Percentiles rank a stretch among this genome's conserved stretches.
phyloP scores from a whole-genome alignment of 2,797 vertebrate species.

The Galaxias olidus region DNA sequence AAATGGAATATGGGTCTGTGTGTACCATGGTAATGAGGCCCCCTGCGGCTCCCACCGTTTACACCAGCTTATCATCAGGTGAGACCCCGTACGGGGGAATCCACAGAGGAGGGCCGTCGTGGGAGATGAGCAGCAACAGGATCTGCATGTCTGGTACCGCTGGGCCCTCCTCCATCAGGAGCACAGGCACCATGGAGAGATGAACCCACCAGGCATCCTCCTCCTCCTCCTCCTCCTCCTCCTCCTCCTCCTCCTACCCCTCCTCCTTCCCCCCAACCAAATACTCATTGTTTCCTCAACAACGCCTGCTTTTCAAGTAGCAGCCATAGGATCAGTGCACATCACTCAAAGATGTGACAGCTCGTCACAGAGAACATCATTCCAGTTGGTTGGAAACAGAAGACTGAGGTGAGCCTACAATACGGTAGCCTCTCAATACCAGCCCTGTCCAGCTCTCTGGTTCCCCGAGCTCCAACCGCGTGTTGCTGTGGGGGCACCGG shows the following conservation, averaged over 20 bases:
- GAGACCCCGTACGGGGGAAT: constrained; percentile 56
- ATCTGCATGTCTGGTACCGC: constrained; percentile 42
- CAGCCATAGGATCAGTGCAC: not conserved
- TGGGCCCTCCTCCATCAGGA: not conserved
- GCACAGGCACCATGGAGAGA: not conserved
- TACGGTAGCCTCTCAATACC: too few species aligned
- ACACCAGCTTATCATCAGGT: constrained; percentile 72
- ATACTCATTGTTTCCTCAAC: constrained; percentile 13
- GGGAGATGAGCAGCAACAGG: constrained; percentile 41
- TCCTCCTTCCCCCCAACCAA: too few species aligned
- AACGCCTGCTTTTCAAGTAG: constrained; percentile 17
- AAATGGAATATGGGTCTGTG: constrained; percentile 57
- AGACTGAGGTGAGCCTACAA: too few species aligned
- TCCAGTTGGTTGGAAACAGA: too few species aligned
- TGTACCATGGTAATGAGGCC: constrained; percentile 75
- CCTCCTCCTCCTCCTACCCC: not conserved
- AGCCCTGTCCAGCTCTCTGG: too few species aligned
- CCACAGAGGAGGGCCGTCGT: constrained; percentile 52
- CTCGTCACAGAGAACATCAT: not conserved
- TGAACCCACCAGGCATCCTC: not conserved
- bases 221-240: not conserved
- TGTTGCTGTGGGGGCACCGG: too few species aligned
- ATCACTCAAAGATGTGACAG: not conserved
- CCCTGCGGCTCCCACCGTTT: constrained; percentile 65
- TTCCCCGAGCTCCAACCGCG: too few species aligned